Evolutionary conservation across 2,888 invertebrate species (phyloP).

Genomic region (Synergus gifuensis): DNA sequence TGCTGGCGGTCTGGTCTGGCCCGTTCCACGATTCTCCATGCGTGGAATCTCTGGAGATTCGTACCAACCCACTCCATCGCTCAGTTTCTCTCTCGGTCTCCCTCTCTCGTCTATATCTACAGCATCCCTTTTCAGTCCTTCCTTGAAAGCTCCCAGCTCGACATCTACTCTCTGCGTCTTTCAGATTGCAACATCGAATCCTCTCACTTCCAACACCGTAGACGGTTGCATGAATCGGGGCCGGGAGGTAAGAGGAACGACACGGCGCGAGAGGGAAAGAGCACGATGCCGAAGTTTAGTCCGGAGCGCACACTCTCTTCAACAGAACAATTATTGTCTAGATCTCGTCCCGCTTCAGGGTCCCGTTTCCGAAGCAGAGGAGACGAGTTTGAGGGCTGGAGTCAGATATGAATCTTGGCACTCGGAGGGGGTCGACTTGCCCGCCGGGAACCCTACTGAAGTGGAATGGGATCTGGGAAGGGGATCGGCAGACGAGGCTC

Average conservation of each 20-base stretch:
- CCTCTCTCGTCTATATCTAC: constrained; percentile 39
- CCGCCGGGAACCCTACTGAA: constrained; percentile 51
- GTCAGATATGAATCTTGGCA: constrained; percentile 73
- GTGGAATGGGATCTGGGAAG: constrained; percentile 47
- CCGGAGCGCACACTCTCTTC: constrained; percentile 49
- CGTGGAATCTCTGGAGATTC: constrained; percentile 46
- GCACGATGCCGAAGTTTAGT: constrained; percentile 58
- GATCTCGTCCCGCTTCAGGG: constrained; percentile 75
- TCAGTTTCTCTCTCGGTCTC: constrained; percentile 53
- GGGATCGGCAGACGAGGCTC: constrained; percentile 58
- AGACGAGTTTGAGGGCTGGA: constrained; percentile 64
- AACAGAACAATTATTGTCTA: constrained; percentile 64
- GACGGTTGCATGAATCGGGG: constrained; percentile 49
- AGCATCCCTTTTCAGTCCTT: constrained; percentile 46
- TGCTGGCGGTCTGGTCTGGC: constrained; percentile 69
- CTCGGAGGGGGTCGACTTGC: constrained; percentile 48
- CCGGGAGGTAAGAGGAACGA: constrained; percentile 47
- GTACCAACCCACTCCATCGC: constrained; percentile 43
- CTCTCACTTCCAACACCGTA: constrained; percentile 49
- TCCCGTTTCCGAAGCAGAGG: constrained; percentile 70
- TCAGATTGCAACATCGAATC: constrained; percentile 47
- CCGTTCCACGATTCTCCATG: constrained; percentile 58
- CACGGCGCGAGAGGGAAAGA: constrained; percentile 49
- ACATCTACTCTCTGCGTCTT: not conserved
- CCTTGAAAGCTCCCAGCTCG: constrained; percentile 41